A percentile compares a stretch with the other conserved stretches of the same genome.
Conservation (phyloP, 2,888 invertebrate genomes). For the Adela reaumurella region DNA sequence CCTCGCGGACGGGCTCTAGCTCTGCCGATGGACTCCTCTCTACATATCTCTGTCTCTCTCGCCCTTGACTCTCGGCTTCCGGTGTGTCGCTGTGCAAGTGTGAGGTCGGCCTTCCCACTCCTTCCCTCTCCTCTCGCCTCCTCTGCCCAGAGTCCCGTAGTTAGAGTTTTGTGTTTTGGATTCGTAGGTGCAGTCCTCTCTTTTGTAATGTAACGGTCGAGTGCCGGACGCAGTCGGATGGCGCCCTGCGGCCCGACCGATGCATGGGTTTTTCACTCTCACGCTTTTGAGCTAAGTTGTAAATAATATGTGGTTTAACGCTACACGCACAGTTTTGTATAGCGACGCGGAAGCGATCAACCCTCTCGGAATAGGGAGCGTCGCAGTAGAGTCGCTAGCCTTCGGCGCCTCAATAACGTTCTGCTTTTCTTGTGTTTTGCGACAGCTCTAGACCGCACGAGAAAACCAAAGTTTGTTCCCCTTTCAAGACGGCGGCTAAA, state of each 20-base stretch:
- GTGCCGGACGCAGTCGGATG: background rate
- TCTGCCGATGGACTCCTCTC: no score
- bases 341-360: constrained; percentile 33
- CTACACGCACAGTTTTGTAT: background rate
- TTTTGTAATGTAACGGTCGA: background rate
- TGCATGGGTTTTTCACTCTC: constrained; percentile 40
- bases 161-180: constrained; percentile 1
- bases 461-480: constrained; percentile 67
- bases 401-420: constrained; percentile 22
- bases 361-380: constrained; percentile 53
- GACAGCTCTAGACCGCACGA: constrained; percentile 55
- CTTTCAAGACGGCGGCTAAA: constrained; percentile 74
- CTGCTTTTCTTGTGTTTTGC: constrained; percentile 43
- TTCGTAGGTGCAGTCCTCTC: background rate
- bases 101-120: background rate
- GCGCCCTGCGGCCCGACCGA: constrained; percentile 24
- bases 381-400: background rate
- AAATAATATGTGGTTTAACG: constrained; percentile 9
- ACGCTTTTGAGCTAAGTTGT: constrained; percentile 25
- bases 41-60: background rate
- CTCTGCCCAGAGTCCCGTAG: background rate
- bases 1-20: no score
- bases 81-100: background rate
- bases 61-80: background rate
- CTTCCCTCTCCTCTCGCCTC: background rate